Evolutionary conservation across 2,113 vertebrate genomes (phyloP).

Genomic region (Phalacrocorax brasilianus): DNA sequence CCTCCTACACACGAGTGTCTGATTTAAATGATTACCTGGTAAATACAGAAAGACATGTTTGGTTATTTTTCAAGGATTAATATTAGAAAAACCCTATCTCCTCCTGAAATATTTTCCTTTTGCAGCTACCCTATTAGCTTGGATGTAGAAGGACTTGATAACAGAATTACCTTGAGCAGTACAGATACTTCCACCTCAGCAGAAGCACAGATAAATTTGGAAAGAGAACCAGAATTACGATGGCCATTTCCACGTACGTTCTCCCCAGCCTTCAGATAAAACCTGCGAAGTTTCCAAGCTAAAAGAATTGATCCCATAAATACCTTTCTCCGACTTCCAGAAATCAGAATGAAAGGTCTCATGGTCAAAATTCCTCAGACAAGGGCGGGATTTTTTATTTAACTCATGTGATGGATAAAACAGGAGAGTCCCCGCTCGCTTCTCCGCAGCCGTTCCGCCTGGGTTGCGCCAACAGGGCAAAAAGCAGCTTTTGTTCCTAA

Average conservation of each 20-base stretch:
- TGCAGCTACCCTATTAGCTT: neutral
- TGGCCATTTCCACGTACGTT: neutral
- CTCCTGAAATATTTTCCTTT: neutral
- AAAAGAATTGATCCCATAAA: neutral
- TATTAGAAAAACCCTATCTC: neutral
- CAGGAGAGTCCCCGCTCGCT: neutral
- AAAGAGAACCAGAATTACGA: neutral
- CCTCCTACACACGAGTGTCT: neutral
- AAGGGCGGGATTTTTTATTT: neutral
- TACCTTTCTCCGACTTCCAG: neutral
- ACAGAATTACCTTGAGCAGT: neutral
- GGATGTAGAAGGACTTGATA: neutral
- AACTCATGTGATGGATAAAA: neutral
- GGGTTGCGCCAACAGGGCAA: neutral
- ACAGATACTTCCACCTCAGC: neutral
- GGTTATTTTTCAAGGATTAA: neutral
- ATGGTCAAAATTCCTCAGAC: neutral
- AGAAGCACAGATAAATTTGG: neutral
- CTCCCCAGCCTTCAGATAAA: neutral
- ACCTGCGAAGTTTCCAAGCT: neutral
- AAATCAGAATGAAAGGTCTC: neutral
- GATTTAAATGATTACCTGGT: neutral
- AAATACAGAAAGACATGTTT: neutral
- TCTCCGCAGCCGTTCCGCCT: neutral
- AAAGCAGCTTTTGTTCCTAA: neutral